A percentile compares a stretch with the other conserved stretches of the same genome.
These are phyloP conservation scores for Rhabdomys dilectus DNA, from an alignment of 2,113 vertebrate genomes.

Conservation along the genomic window DNA sequence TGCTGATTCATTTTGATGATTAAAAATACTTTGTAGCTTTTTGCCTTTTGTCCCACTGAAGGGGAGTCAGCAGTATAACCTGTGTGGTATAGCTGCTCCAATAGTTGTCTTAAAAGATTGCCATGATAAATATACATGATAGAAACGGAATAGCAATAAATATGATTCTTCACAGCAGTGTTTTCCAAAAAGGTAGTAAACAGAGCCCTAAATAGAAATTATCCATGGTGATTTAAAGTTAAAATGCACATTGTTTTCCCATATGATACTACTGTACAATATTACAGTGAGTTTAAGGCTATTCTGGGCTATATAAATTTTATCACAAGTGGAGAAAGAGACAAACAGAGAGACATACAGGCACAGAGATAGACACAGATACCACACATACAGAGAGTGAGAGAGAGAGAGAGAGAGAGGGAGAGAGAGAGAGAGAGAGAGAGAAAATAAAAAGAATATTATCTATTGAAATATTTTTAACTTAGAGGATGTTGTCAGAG, in stretches of 20 bases:
- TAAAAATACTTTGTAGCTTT: neutral
- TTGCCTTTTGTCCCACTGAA: conserved; percentile 46
- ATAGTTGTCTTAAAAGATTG: conserved; percentile 12
- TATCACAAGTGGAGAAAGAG: neutral
- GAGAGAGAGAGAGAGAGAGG: too few species aligned
- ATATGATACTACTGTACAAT: neutral
- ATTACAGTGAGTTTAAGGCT: neutral
- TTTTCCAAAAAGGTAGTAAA: conserved; percentile 3
- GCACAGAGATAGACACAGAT: neutral
- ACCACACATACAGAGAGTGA: neutral
- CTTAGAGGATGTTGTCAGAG: conserved; percentile 1
- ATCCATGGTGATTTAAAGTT: neutral
- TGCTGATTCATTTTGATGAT: conserved; percentile 36
- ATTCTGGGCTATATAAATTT: neutral
- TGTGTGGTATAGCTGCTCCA: neutral
- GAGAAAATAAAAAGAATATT: neutral
- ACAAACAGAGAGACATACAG: neutral
- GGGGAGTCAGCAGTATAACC: conserved; percentile 15
- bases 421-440: neutral
- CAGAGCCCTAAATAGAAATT: conserved; percentile 22
- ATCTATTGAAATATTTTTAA: conserved; percentile 19
- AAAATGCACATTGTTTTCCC: neutral
- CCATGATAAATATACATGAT: neutral
- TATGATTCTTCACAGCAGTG: neutral
- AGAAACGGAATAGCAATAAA: neutral